These are phyloP conservation scores for Stenopsyche tienmushanensis DNA, from an alignment of 1,140 invertebrate genomes.

Conservation along the genomic window DNA sequence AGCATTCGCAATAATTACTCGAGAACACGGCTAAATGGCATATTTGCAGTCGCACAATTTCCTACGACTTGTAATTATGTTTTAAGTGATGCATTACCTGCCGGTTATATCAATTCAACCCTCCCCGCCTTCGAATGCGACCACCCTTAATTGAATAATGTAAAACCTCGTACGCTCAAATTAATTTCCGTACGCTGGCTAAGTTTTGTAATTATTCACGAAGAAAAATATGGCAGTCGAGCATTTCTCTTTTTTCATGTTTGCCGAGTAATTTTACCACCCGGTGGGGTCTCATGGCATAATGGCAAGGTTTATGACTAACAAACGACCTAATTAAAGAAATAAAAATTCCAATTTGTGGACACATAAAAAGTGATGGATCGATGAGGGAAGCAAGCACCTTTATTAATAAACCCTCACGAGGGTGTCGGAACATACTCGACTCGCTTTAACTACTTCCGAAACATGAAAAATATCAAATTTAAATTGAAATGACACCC, in stretches of 20 bases:
- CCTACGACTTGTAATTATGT: constrained; percentile 16
- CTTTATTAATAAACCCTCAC: not conserved
- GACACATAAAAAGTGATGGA: not conserved
- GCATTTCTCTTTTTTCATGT: not conserved
- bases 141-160: constrained; percentile 23
- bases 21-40: not conserved
- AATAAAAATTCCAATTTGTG: constrained; percentile 16
- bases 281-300: constrained; percentile 2
- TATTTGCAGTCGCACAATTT: constrained; percentile 14
- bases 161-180: constrained; percentile 22
- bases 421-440: no score
- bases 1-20: not conserved
- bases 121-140: no score
- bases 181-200: constrained; percentile 23
- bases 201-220: constrained; percentile 29
- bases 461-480: no score
- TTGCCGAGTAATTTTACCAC: constrained; percentile 6
- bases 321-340: constrained; percentile 16
- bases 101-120: not conserved
- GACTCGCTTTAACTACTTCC: no score
- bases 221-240: constrained; percentile 24
- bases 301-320: constrained; percentile 8
- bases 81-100: constrained; percentile 19
- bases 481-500: no score
- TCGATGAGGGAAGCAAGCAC: not conserved